Evolutionary conservation across 37 sponge, comb jelly and placozoan species (phyloP), one percentile per base, ranked within the genome.

Genomic region (Axinella damicornis): DNA sequence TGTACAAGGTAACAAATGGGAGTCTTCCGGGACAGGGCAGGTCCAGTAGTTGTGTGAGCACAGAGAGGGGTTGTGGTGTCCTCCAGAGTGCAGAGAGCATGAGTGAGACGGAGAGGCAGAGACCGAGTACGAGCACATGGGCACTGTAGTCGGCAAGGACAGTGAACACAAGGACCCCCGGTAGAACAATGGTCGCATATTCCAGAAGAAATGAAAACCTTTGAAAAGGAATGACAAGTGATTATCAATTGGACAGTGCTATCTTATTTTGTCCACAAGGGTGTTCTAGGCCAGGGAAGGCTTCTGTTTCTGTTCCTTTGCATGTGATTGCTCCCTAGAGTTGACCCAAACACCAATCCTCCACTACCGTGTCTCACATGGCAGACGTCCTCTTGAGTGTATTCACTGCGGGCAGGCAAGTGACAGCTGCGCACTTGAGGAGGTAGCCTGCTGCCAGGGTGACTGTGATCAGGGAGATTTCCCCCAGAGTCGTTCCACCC

Each of bases 111-210:
- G 19, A 72, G 54, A 2, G 53, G 40, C 16, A 77, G 20, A 4
- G 65, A 52, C 22, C 9, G 46, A 46, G 9, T 0, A 78, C 12
- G 2, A 80, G 35, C 14, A 91, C 0, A 13, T 32, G 18, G 5
- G 65, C 1, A 19, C 64, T 20, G 38, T 89, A 65, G 52, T 89
- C 90, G 2, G 95, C 65, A 5, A 87, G 81, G 17, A 97, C 76
- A 13, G 97, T 97, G 61, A 94, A 60, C 20, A 87, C 20, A 5
- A 94, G 76, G n/a, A 94, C 32, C 16, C 79, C 79, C 1, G 92
- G 90, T 16, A 89, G 24, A 36, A 84, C 25, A 17, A 83, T 75
- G 20, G 80, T 83, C 11, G 70, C 2, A 59, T 73, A 84, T 2
- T 89, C 90, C 18, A 74, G 55, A 2, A 81, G 55, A 31, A 74